These are phyloP conservation scores for Trichogramma dendrolimi DNA, from an alignment of 2,888 invertebrate genomes.

Conservation along the genomic window DNA sequence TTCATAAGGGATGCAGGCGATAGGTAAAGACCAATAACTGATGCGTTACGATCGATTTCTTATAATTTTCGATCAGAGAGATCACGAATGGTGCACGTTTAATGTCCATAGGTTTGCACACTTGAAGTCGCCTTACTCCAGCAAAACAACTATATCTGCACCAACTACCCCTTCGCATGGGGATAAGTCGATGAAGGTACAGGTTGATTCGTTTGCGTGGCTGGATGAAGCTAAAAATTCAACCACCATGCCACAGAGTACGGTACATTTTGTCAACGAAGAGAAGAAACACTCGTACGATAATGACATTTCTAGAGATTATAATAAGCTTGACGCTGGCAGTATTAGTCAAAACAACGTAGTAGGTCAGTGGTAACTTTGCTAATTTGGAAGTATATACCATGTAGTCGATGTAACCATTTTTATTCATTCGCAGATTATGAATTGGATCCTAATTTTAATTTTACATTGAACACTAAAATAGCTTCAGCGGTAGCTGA, in stretches of 20 bases:
- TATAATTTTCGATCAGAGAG: not conserved
- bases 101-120: not conserved
- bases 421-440: too few species aligned
- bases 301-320: not conserved
- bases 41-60: not conserved
- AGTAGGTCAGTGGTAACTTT: too few species aligned
- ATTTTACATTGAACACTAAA: too few species aligned
- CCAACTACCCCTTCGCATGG: constrained; percentile 19
- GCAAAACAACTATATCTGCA: constrained; percentile 20
- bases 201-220: constrained; percentile 23
- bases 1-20: constrained; percentile 16
- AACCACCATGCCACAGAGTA: too few species aligned
- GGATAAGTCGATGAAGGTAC: constrained; percentile 14
- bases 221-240: constrained; percentile 12
- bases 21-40: not conserved
- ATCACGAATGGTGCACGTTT: not conserved
- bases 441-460: too few species aligned
- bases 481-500: constrained; percentile 38
- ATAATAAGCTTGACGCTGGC: not conserved
- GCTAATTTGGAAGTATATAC: too few species aligned
- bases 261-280: too few species aligned
- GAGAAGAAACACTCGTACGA: too few species aligned
- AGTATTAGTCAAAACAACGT: too few species aligned
- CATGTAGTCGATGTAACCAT: too few species aligned
- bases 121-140: constrained; percentile 3